A percentile compares a stretch with the other conserved stretches of the same genome.
Evolutionary conservation across 2,888 invertebrate genomes (phyloP).

Genomic region (Pterostichus niger): DNA sequence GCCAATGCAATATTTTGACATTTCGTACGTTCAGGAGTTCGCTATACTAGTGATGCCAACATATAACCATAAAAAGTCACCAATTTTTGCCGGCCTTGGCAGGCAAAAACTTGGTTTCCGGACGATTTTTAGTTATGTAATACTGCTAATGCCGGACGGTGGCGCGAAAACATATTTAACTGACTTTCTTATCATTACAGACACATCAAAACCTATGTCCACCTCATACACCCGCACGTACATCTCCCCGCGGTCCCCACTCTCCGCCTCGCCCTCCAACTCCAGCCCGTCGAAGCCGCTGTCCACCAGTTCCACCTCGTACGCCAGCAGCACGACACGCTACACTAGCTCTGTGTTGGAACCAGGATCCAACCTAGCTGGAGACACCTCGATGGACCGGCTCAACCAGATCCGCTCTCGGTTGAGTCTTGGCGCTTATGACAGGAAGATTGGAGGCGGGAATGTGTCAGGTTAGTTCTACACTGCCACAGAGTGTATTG

Average conservation of each 20-base stretch:
- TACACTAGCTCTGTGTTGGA: neutral
- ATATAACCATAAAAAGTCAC: too few species aligned
- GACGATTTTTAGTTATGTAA: too few species aligned
- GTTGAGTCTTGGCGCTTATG: conserved; percentile 77
- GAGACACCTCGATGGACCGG: conserved; percentile 77
- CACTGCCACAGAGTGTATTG: too few species aligned
- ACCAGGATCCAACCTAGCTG: neutral
- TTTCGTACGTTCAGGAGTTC: too few species aligned
- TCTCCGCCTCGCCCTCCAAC: neutral
- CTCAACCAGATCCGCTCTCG: conserved; percentile 81
- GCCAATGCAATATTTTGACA: too few species aligned
- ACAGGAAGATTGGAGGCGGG: neutral
- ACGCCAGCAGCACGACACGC: conserved; percentile 13
- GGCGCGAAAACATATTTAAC: too few species aligned
- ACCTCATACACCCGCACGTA: neutral
- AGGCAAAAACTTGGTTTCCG: too few species aligned
- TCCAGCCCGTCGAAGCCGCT: conserved; percentile 73
- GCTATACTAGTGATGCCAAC: too few species aligned
- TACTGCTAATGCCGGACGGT: too few species aligned
- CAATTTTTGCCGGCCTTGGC: too few species aligned
- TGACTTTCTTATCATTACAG: too few species aligned
- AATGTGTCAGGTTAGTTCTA: neutral
- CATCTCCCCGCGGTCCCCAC: neutral
- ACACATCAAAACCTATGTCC: too few species aligned
- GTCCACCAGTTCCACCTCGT: conserved; percentile 73